Conservation (phyloP, 2,888 invertebrate genomes). For the Vannuccia rotundouncinata region DNA sequence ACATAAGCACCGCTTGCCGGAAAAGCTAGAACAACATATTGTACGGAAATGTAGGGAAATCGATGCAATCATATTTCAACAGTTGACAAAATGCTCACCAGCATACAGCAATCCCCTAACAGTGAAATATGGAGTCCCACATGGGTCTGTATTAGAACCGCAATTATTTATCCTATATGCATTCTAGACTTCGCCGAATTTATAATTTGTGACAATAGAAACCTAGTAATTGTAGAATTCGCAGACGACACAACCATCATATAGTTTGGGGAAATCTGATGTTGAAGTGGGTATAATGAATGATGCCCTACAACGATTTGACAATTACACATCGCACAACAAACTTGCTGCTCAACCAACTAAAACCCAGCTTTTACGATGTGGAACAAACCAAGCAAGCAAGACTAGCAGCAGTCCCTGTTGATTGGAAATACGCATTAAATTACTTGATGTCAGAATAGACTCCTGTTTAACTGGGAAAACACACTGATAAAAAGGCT, state of each 20-base stretch:
- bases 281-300: too few relatives aligned
- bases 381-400: too few relatives aligned
- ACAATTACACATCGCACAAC: too few relatives aligned
- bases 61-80: neutral
- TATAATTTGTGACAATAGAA: neutral
- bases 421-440: too few relatives aligned
- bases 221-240: neutral
- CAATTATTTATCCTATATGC: neutral
- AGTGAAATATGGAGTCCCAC: neutral
- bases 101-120: neutral
- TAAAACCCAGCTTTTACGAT: too few relatives aligned
- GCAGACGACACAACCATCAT: neutral
- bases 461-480: too few relatives aligned
- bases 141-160: neutral
- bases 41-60: neutral
- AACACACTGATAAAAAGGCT: too few relatives aligned
- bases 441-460: too few relatives aligned
- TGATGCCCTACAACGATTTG: too few relatives aligned
- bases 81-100: neutral
- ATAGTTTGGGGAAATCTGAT: too few relatives aligned
- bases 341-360: too few relatives aligned
- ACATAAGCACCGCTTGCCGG: neutral
- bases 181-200: neutral
- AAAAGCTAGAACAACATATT: neutral
- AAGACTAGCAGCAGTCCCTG: too few relatives aligned